These are phyloP conservation scores for Poeciliopsis infans DNA, from an alignment of 2,797 vertebrate genomes.

Conservation along the genomic window DNA sequence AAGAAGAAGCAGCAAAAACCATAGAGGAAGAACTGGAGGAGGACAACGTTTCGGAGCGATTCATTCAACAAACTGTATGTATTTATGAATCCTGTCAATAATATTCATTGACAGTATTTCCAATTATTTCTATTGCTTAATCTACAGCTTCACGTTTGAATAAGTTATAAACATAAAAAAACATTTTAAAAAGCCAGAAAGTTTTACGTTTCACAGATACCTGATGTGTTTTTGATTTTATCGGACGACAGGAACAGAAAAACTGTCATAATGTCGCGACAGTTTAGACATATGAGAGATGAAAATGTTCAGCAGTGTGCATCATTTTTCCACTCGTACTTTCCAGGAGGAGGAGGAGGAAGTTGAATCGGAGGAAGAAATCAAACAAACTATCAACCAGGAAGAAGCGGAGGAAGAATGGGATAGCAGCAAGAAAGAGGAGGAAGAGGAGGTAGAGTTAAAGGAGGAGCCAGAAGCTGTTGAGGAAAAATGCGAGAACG, in stretches of 20 bases:
- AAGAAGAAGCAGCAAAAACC: constrained; percentile 20
- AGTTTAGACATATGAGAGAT: too few species aligned
- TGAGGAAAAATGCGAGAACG: constrained; percentile 19
- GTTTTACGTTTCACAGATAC: background rate
- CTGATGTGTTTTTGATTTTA: background rate
- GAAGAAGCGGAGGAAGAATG: constrained; percentile 2
- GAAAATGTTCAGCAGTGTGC: background rate
- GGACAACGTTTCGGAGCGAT: constrained; percentile 27
- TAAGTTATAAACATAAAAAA: background rate
- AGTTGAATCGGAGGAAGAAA: constrained; percentile 25
- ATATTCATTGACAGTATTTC: too few species aligned
- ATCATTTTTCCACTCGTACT: background rate
- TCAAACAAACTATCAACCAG: constrained; percentile 7
- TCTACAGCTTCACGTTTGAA: background rate
- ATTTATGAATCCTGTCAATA: constrained; percentile 5
- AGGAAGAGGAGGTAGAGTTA: constrained; percentile 26
- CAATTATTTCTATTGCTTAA: background rate
- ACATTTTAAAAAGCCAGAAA: background rate
- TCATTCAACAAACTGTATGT: constrained; percentile 48
- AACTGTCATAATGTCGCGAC: too few species aligned
- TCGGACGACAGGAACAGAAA: too few species aligned
- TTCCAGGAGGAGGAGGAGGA: constrained; percentile 33
- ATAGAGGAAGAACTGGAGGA: constrained; percentile 1
- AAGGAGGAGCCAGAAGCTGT: constrained; percentile 32
- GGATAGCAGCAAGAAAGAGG: constrained; percentile 22